Conservation (phyloP, 1,140 invertebrate species). For the Bradynema listronoti region DNA sequence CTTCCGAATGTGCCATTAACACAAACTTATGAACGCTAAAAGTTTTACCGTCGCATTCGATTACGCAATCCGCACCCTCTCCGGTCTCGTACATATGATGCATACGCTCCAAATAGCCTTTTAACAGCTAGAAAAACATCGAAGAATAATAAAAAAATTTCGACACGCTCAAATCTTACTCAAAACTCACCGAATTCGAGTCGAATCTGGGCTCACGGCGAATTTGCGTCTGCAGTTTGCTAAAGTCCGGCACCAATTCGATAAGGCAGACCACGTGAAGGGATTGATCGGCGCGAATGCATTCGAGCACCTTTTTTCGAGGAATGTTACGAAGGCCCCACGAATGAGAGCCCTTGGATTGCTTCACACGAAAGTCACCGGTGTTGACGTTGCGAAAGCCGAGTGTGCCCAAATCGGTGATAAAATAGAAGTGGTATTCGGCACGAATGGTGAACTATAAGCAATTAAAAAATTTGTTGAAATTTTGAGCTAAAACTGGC, state of each 20-base stretch:
- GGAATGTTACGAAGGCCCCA: slow-evolving; percentile 57
- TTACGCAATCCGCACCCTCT: slow-evolving; percentile 41
- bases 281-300: slow-evolving; percentile 48
- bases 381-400: slow-evolving; percentile 53
- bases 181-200: slow-evolving; percentile 18
- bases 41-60: slow-evolving; percentile 32
- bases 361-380: slow-evolving; percentile 57
- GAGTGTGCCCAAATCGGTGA: slow-evolving; percentile 46
- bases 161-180: not conserved
- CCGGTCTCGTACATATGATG: slow-evolving; percentile 34
- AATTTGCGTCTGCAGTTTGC: slow-evolving; percentile 41
- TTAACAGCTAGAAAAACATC: slow-evolving; percentile 40
- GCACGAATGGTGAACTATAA: slow-evolving; percentile 53
- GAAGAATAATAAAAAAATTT: slow-evolving; percentile 10
- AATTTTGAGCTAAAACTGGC: too few relatives aligned
- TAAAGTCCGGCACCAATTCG: slow-evolving; percentile 52
- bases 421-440: slow-evolving; percentile 55
- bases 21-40: slow-evolving; percentile 55
- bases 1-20: slow-evolving; percentile 49
- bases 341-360: slow-evolving; percentile 56
- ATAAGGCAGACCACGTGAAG: slow-evolving; percentile 48
- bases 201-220: slow-evolving; percentile 20
- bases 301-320: slow-evolving; percentile 47
- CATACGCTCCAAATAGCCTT: slow-evolving; percentile 38
- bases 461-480: slow-evolving; percentile 4